phyloP scores from a whole-genome alignment of 1,140 invertebrate species.

The Zaprionus tsacasi region DNA sequence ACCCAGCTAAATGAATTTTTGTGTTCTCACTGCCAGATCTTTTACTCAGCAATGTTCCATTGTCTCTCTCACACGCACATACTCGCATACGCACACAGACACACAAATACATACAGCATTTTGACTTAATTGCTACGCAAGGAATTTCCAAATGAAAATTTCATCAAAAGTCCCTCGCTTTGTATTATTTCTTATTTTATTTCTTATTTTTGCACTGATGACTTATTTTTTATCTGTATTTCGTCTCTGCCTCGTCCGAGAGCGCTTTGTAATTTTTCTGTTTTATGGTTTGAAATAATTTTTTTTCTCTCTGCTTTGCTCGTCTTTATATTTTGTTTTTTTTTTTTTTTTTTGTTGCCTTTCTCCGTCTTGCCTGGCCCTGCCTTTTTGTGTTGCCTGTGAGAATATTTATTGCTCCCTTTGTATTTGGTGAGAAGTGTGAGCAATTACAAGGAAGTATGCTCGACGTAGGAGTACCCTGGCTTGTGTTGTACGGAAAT shows the following conservation, averaged over 20 bases:
- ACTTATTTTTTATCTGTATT: conserved; percentile 26
- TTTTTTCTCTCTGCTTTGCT: conserved; percentile 31
- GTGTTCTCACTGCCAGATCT: conserved; percentile 5
- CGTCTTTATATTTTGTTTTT: not conserved
- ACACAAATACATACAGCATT: conserved; percentile 32
- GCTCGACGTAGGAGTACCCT: not conserved
- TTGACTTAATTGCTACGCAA: conserved; percentile 70
- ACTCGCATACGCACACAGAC: not conserved
- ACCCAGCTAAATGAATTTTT: conserved; percentile 62
- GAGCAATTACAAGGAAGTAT: not conserved
- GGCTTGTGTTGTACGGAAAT: not conserved
- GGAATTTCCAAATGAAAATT: conserved; percentile 76
- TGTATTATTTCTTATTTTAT: conserved; percentile 54
- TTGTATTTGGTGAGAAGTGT: conserved; percentile 5
- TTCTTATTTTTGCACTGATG: conserved; percentile 38
- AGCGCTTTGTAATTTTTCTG: conserved; percentile 37
- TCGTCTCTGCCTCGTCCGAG: conserved; percentile 16
- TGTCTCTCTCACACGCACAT: conserved; percentile 5
- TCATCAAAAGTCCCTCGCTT: conserved; percentile 68
- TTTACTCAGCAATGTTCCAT: conserved; percentile 8
- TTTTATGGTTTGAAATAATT: conserved; percentile 66
- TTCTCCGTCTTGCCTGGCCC: conserved; percentile 9
- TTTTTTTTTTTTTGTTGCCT: not conserved
- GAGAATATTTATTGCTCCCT: conserved; percentile 48
- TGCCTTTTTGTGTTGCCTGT: conserved; percentile 39